Conservation (phyloP, 2,113 vertebrate species). For the Lanius ludovicianus region DNA sequence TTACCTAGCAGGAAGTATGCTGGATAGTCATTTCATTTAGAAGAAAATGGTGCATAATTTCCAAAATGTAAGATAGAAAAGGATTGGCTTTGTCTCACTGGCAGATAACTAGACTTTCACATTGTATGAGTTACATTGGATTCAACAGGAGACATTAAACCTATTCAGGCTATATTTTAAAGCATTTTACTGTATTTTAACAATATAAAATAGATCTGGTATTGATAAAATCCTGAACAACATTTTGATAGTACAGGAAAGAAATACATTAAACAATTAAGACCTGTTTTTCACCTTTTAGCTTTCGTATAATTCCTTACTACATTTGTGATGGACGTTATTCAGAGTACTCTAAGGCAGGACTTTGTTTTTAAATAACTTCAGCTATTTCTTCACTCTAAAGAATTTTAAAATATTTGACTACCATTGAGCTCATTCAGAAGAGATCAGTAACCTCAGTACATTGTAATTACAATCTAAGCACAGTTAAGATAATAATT, state of each 20-base stretch:
- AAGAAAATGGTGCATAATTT: background rate
- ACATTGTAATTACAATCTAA: background rate
- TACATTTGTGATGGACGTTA: background rate
- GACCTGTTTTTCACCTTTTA: background rate
- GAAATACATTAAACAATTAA: background rate
- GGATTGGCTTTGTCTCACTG: background rate
- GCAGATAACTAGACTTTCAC: background rate
- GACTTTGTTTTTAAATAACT: background rate
- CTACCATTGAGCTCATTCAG: background rate
- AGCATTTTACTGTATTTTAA: background rate
- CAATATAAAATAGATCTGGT: background rate
- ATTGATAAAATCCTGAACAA: background rate
- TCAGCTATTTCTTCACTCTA: background rate
- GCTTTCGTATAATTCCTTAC: background rate
- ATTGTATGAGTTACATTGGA: background rate
- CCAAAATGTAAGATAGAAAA: background rate
- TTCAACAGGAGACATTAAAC: background rate
- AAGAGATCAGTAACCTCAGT: background rate
- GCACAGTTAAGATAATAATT: conserved; percentile 1
- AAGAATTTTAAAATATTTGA: background rate
- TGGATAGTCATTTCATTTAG: background rate
- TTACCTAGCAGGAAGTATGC: background rate
- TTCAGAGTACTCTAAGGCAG: background rate
- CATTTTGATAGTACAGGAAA: background rate
- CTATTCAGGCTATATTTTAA: background rate